Evolutionary conservation across 2,113 vertebrate species (phyloP), one percentile per base, ranked within the genome.

Genomic region (Lepidothrix coronata): DNA sequence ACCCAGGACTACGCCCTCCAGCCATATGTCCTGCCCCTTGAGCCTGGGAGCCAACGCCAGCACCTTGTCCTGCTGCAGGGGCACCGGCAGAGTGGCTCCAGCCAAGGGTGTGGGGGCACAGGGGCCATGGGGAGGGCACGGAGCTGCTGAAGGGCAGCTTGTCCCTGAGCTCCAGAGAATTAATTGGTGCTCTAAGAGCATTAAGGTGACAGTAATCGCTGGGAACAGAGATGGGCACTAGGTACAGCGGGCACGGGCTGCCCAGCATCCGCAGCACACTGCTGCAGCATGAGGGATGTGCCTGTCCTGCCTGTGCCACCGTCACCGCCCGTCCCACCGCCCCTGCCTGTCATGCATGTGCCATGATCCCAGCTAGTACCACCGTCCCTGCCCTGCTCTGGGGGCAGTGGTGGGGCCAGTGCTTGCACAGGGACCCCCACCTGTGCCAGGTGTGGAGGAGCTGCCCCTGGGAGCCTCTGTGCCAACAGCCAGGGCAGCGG

Each of bases 41-140:
- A 31, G 31, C 8, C 27, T 39, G 2, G 46, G 14, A 39, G 8
- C 54, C n/a, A 30, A 9, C 15, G 6, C 9, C 51, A 13, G 5
- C 20, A 37, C 28, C 39, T 41, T 39, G 52, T 54, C 2, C 1
- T 39, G 70, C 41, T 22, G 7, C 0, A 0, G 70, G 39, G n/a
- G 46, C 78, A 25, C 12, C 6, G 41, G 23, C n/a, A 46, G n/a
- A 54, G 70, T 30, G 30, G 62, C 46, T 46, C 46, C 8, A 24
- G 28, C 33, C 37, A 23, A 4, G 2, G 44, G 46, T 23, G 19
- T 21, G 5, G 52, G 23, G 67, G 33, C 30, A 31, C 7, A 1
- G 25, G 28, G 41, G 37, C 17, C 37, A 62, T 39, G 41, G 9
- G 41, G 39, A 43, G 52, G 25, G 39, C 55, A 54, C 1, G 0